Evolutionary conservation across 1,140 invertebrate species (phyloP), one percentile per base, ranked within the genome.

Genomic region (Meloidogyne chitwoodi): DNA sequence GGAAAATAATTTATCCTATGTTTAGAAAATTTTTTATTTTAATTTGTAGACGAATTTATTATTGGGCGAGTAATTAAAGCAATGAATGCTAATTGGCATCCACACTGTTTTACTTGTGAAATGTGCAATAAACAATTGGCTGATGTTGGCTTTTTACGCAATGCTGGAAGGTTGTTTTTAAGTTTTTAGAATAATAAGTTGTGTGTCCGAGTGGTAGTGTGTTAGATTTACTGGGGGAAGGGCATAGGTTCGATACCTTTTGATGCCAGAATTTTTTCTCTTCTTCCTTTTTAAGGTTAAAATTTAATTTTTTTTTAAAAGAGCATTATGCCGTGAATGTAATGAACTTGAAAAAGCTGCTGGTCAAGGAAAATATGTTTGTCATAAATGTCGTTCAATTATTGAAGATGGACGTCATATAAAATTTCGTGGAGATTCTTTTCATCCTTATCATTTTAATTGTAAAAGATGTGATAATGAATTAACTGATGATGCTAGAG

Each of bases 371-470:
- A 95, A 96, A 89, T 96, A 98, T 88, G 93, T 98, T 85, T 99
- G 96, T 89, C 94, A 97, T 88, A 98, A 98, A 87, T 99, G 96
- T 91, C 94, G 98, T 93, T 93, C 93, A 8, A 91, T 96, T 2
- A 97, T 99, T 83, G 96, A 99, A 87, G 95, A 96, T 80, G 93
- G 95, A 82, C 93, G 95, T 82, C 95, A 96, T 62, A 90, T 99
- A 78, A 92, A 95, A 81, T 98, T 93, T 89, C 92, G 94, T 63
- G 94, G 94, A 38, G 96, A 99, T 89, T 93, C 95, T 1, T 99
- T 95, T 89, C 97, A 99, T 90, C 94, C 95, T 0, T 99, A 99
- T 89, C 97, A 99, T 88, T 99, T 99, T 89, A 98, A 96, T 86
- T 99, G 97, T 88, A 93, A 82, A 74, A 76, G 81, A 24, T 87